These are phyloP conservation scores for Aphelinus atriplicis DNA, from an alignment of 1,140 invertebrate genomes.

Conservation along the genomic window DNA sequence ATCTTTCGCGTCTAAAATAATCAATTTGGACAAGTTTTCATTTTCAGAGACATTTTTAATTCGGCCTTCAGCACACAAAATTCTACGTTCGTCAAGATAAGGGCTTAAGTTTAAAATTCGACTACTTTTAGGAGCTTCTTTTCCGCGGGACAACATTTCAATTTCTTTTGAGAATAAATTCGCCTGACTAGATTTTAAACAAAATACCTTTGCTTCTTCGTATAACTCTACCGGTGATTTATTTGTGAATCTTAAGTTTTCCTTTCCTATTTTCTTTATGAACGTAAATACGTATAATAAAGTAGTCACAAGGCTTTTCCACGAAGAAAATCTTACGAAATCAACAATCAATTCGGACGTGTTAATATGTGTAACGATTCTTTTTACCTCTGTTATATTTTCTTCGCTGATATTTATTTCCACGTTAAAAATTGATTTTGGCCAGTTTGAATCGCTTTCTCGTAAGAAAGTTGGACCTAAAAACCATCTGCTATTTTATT, in stretches of 20 bases:
- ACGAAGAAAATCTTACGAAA: conserved; percentile 11
- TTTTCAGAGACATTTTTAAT: neutral
- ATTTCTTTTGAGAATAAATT: too few species aligned
- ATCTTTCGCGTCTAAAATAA: conserved; percentile 30
- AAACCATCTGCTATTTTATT: neutral
- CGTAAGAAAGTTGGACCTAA: neutral
- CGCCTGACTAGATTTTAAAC: too few species aligned
- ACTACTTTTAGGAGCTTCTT: conserved; percentile 1
- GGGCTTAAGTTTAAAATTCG: neutral
- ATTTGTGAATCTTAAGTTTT: too few species aligned
- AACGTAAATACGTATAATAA: too few species aligned
- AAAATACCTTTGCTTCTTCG: too few species aligned
- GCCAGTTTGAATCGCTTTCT: neutral
- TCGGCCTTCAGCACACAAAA: neutral
- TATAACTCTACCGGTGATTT: too few species aligned
- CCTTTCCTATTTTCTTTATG: neutral
- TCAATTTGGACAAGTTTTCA: neutral
- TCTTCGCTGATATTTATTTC: neutral
- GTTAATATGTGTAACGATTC: neutral
- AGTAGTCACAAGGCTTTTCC: neutral
- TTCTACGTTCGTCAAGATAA: neutral
- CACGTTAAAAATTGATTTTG: too few species aligned
- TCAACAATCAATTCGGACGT: neutral
- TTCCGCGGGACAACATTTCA: too few species aligned
- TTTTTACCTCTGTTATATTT: neutral